phyloP scores from a whole-genome alignment of 2,797 vertebrate species.

The Halcyon badia region DNA sequence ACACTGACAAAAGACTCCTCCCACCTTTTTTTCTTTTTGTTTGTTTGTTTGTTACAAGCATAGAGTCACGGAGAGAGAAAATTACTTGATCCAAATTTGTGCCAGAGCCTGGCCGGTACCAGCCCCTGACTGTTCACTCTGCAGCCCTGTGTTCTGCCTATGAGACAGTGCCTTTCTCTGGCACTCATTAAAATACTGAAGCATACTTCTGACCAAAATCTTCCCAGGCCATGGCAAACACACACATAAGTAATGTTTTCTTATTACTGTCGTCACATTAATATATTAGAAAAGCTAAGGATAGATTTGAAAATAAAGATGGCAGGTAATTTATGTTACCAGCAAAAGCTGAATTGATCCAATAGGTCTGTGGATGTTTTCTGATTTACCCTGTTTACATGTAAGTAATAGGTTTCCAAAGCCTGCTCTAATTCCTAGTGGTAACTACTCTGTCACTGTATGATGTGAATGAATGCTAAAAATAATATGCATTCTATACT shows the following conservation, averaged over 20 bases:
- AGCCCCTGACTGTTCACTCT: neutral
- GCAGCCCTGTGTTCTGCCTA: neutral
- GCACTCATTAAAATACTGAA: neutral
- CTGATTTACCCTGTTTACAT: neutral
- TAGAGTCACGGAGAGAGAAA: neutral
- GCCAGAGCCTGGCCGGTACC: neutral
- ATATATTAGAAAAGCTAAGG: neutral
- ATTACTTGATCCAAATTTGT: neutral
- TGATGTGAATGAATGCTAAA: constrained; percentile 19
- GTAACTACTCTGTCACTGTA: neutral
- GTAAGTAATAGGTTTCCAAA: neutral
- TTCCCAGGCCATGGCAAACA: neutral
- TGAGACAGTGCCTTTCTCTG: neutral
- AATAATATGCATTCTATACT: neutral
- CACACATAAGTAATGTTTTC: neutral
- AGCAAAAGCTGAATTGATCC: neutral
- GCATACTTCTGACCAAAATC: neutral
- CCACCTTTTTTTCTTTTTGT: neutral
- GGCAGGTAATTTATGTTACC: neutral
- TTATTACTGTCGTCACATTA: neutral
- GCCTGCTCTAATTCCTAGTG: neutral
- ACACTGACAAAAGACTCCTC: neutral
- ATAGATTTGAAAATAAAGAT: neutral
- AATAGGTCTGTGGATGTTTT: neutral
- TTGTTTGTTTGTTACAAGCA: neutral